phyloP scores from a whole-genome alignment of 2,797 vertebrate genomes.

The Microctenopoma lineatum region DNA sequence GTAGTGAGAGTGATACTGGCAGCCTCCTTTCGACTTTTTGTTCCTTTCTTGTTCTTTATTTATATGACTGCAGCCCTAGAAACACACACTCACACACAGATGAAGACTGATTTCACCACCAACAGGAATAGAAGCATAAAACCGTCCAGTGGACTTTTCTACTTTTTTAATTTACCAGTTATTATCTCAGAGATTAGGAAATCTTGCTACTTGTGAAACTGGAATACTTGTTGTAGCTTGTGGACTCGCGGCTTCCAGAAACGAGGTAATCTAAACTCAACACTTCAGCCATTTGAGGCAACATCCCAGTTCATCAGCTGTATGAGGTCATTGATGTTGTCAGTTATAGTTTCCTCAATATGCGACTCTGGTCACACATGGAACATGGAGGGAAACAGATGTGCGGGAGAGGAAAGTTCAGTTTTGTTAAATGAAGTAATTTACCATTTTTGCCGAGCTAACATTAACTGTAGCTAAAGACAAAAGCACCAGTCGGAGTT shows the following conservation, averaged over 20 bases:
- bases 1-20: conserved; percentile 15
- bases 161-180: background rate
- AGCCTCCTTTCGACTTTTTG: conserved; percentile 14
- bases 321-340: conserved; percentile 45
- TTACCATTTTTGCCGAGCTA: conserved; percentile 8
- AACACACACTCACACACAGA: background rate
- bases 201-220: conserved; percentile 21
- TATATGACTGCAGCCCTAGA: background rate
- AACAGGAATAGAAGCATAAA: conserved; percentile 22
- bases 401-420: background rate
- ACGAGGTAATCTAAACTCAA: conserved; percentile 54
- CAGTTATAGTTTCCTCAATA: conserved; percentile 36
- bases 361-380: conserved; percentile 25
- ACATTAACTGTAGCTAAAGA: background rate
- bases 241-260: conserved; percentile 45
- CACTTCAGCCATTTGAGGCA: conserved; percentile 39
- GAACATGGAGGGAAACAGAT: conserved; percentile 60
- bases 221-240: conserved; percentile 11
- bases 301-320: conserved; percentile 58
- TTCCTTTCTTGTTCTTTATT: background rate
- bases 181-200: conserved; percentile 30
- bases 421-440: conserved; percentile 31
- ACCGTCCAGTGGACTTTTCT: background rate
- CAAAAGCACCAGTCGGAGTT: conserved; percentile 25
- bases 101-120: conserved; percentile 15